phyloP scores from a whole-genome alignment of 2,888 invertebrate genomes.

The Lycia hirtaria region DNA sequence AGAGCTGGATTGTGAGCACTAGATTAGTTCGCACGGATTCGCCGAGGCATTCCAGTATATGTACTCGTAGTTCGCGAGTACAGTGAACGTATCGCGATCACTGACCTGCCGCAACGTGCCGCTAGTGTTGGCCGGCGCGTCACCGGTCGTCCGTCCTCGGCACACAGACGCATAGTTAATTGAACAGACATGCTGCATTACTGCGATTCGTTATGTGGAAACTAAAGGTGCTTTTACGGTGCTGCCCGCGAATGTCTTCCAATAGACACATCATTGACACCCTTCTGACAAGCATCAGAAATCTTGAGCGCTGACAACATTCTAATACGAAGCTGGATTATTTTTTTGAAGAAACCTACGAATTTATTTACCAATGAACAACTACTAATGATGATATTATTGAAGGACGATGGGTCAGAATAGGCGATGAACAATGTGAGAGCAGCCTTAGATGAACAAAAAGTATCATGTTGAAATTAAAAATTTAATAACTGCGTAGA shows the following conservation, averaged over 20 bases:
- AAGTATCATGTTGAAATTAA: slow-evolving; percentile 17
- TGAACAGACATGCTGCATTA: slow-evolving; percentile 46
- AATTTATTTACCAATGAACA: no score
- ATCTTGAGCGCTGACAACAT: neutral
- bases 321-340: neutral
- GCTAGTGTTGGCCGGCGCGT: slow-evolving; percentile 65
- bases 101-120: slow-evolving; percentile 77
- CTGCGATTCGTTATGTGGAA: slow-evolving; percentile 30
- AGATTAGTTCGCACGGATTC: slow-evolving; percentile 8
- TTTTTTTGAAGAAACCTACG: neutral
- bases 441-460: slow-evolving; percentile 8
- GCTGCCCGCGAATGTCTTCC: neutral
- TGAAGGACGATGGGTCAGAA: no score
- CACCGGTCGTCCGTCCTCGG: slow-evolving; percentile 56
- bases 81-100: slow-evolving; percentile 61
- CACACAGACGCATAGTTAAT: slow-evolving; percentile 41
- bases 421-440: neutral
- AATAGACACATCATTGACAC: neutral
- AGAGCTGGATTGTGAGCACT: neutral
- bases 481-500: slow-evolving; percentile 13
- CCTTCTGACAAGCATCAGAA: neutral
- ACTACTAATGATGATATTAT: no score
- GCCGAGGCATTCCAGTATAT: slow-evolving; percentile 17
- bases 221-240: slow-evolving; percentile 9
- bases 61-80: slow-evolving; percentile 19